Evolutionary conservation across 2,888 invertebrate genomes (phyloP), one percentile per base, ranked within the genome.

Genomic region (Epistrophe eligans): DNA sequence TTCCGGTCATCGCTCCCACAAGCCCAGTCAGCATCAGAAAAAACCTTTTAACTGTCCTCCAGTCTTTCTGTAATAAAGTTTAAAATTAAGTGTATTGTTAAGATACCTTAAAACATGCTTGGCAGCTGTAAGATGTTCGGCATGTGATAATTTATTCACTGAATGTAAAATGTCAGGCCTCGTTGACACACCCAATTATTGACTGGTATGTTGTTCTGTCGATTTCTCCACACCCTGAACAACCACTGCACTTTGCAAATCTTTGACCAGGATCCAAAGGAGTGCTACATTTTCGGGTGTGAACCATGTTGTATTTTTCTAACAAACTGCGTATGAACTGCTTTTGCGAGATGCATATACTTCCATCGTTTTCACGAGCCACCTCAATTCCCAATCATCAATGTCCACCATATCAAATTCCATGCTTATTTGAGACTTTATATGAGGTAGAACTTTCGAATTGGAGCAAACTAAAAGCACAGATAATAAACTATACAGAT

Each of bases 1-100:
- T 62, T 80, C 43, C 83, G 45, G 48, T 85, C 83, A n/a, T 71
- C 71, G 11, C 15, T 11, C 48, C 35, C 19, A 17, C 71, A 58
- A 24, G 70, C 81, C 87, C 88, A 88, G 9, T 87, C 88, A 2
- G 81, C 87, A 48, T 88, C 88, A 17, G 79, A n/a, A 73, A 43
- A 55, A 87, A 6, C 80, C 79, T 15, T 40, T 6, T n/a, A 88
- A 38, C 11, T 17, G 17, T 9, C 52, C 15, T 1, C 48, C 77
- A 6, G 81, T 77, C 32, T 79, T 83, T 6, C 6, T 43, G 4
- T 15, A 43, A 43, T 0, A 5, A 15, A 43, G 5, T 43, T 43
- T 15, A 38, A 38, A 38, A 38, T 38, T 43, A 43, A 6, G 6
- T 15, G 7, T 7, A 43, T 15, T 15, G 15, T 43, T 13, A 4